Evolutionary conservation across 2,888 invertebrate genomes (phyloP).

Genomic region (Meghimatium bilineatum): DNA sequence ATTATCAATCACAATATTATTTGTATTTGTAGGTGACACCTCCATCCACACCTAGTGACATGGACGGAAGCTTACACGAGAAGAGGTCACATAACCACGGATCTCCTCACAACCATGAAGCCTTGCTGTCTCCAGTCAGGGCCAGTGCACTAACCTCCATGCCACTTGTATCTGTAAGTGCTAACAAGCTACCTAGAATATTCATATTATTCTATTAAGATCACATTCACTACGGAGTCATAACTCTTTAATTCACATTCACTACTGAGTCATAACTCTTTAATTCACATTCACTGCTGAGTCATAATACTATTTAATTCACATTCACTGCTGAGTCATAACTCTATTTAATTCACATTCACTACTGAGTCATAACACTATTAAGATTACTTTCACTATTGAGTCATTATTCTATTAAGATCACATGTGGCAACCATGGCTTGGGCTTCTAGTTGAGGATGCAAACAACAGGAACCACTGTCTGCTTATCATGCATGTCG

Average conservation of each 20-base stretch:
- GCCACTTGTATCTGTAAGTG: constrained; percentile 35
- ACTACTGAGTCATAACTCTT: background rate
- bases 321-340: background rate
- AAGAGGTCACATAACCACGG: constrained; percentile 28
- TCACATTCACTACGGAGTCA: background rate
- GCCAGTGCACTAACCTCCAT: constrained; percentile 20
- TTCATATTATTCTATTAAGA: constrained; percentile 37
- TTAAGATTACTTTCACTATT: background rate
- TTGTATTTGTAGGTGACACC: constrained; percentile 54
- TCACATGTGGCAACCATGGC: too few species aligned
- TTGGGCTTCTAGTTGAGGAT: too few species aligned
- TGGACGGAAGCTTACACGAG: constrained; percentile 48
- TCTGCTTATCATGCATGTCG: too few species aligned
- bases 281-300: constrained; percentile 6
- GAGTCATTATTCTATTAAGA: background rate
- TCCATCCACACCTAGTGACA: constrained; percentile 59
- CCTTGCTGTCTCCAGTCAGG: constrained; percentile 25
- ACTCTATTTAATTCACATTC: constrained; percentile 25
- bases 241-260: constrained; percentile 28
- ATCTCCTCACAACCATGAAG: constrained; percentile 37
- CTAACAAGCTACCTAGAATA: constrained; percentile 38
- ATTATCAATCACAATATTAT: background rate
- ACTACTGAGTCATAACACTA: background rate
- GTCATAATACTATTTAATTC: constrained; percentile 21
- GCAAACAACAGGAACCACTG: too few species aligned